Evolutionary conservation across 1,140 invertebrate genomes (phyloP).

Genomic region (Formica exsecta): DNA sequence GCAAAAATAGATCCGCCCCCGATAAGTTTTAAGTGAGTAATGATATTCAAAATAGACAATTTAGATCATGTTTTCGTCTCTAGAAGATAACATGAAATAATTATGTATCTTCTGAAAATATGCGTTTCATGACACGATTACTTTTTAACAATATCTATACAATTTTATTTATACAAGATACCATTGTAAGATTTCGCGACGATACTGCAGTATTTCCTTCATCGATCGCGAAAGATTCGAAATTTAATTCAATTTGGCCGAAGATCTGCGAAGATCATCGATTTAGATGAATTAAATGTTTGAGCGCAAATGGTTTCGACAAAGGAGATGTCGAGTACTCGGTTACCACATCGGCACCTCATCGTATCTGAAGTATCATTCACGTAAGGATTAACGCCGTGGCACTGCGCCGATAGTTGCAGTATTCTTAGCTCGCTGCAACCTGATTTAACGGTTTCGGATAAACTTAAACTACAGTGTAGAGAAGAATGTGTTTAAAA

Average conservation of each 20-base stretch:
- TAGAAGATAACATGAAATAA: not conserved
- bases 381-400: conserved; percentile 42
- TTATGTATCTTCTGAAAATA: not conserved
- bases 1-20: not conserved
- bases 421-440: conserved; percentile 39
- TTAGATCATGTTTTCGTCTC: not conserved
- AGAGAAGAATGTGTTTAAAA: not conserved
- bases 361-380: conserved; percentile 36
- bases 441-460: conserved; percentile 38
- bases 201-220: not conserved
- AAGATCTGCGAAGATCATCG: conserved; percentile 43
- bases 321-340: conserved; percentile 68
- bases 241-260: conserved; percentile 69
- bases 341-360: conserved; percentile 80
- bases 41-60: not conserved
- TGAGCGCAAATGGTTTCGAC: conserved; percentile 73
- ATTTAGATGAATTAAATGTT: conserved; percentile 81
- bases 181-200: not conserved
- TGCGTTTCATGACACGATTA: not conserved
- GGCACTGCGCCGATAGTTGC: conserved; percentile 40
- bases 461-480: conserved; percentile 17
- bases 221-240: conserved; percentile 70
- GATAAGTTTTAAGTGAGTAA: not conserved
- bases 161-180: not conserved
- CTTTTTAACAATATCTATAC: no score